Conservation (phyloP, 2,113 vertebrate species). For the Lonchura striata region DNA sequence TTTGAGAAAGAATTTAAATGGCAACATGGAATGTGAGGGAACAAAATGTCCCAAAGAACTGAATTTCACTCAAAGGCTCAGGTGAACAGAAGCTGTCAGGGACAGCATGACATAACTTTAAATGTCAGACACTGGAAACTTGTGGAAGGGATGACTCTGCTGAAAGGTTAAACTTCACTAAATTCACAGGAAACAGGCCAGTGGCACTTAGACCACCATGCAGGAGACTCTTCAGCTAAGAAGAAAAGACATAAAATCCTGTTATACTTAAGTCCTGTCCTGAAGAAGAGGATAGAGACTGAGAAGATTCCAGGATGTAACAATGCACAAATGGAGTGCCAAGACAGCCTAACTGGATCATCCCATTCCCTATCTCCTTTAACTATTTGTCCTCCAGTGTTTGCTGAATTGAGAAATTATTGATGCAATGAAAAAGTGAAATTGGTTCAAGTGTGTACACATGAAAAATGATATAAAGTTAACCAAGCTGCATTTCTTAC, state of each 20-base stretch:
- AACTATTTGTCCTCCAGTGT: neutral
- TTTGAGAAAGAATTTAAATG: neutral
- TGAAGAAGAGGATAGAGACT: neutral
- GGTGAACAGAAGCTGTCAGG: neutral
- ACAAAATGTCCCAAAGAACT: neutral
- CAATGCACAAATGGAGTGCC: neutral
- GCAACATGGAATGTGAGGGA: neutral
- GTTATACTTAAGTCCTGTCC: neutral
- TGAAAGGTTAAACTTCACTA: neutral
- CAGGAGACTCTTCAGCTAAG: neutral
- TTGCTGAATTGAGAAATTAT: neutral
- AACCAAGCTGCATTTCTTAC: neutral
- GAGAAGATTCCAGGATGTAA: neutral
- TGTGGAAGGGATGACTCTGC: neutral
- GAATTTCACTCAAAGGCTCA: neutral
- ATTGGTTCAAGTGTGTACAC: neutral
- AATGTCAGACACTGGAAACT: neutral
- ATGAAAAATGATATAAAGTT: neutral
- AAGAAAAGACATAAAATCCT: neutral
- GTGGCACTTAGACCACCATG: neutral
- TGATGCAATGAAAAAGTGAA: neutral
- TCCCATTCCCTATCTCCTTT: neutral
- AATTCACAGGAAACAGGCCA: neutral
- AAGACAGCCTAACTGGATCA: neutral
- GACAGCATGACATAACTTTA: neutral